phyloP scores from a whole-genome alignment of 1,140 invertebrate genomes.

The Euborellia annulipes region DNA sequence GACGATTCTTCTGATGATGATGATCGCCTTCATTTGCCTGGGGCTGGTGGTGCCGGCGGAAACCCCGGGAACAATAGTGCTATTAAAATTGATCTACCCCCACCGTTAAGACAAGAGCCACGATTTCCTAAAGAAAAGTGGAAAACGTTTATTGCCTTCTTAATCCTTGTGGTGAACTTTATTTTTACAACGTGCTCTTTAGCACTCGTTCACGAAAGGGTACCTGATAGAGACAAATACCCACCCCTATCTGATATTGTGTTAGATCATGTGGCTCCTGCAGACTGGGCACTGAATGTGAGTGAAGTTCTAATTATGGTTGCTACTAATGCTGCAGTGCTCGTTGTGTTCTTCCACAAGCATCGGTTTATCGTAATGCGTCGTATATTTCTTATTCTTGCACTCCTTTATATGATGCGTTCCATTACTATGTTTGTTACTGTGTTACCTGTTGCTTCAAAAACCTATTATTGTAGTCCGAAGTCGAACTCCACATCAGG shows the following conservation, averaged over 20 bases:
- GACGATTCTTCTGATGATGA: slow-evolving; percentile 31
- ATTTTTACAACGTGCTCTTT: slow-evolving; percentile 49
- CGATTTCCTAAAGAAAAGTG: slow-evolving; percentile 52
- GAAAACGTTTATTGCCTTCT: slow-evolving; percentile 48
- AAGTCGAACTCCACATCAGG: slow-evolving; percentile 53
- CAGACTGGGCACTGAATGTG: slow-evolving; percentile 63
- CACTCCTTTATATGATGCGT: slow-evolving; percentile 70
- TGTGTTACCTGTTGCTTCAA: slow-evolving; percentile 65
- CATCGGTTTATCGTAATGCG: slow-evolving; percentile 73
- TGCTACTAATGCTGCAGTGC: slow-evolving; percentile 49
- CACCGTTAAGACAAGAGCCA: slow-evolving; percentile 39
- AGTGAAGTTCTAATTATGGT: slow-evolving; percentile 77
- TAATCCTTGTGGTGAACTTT: slow-evolving; percentile 43
- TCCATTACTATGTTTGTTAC: slow-evolving; percentile 81
- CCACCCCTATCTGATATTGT: slow-evolving; percentile 65
- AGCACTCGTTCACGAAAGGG: slow-evolving; percentile 67
- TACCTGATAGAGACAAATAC: slow-evolving; percentile 53
- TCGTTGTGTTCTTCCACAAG: slow-evolving; percentile 67
- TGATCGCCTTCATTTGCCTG: slow-evolving; percentile 12
- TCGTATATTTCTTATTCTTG: slow-evolving; percentile 65
- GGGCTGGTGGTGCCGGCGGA: slow-evolving; percentile 22
- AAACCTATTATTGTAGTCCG: slow-evolving; percentile 68
- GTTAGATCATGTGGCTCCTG: slow-evolving; percentile 52
- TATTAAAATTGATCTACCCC: slow-evolving; percentile 37
- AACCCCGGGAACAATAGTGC: slow-evolving; percentile 27